Percentiles rank a stretch among this genome's conserved stretches.
Evolutionary conservation across 2,888 invertebrate species (phyloP).

Genomic region (Eristalis pertinax): DNA sequence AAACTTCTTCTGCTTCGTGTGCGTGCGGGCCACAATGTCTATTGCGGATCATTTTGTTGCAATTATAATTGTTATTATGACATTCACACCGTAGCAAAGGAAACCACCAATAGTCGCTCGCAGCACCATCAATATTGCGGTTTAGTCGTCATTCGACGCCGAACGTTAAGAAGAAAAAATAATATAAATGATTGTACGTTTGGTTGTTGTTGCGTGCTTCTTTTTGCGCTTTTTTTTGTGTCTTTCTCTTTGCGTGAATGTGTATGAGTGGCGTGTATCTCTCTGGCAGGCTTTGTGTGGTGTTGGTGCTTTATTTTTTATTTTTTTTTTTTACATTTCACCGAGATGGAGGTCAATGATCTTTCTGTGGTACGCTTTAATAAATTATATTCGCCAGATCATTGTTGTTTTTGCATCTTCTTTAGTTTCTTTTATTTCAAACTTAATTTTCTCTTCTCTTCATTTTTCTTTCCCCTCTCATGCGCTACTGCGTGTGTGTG

Average conservation of each 20-base stretch:
- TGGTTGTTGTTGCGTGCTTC: conserved; percentile 4
- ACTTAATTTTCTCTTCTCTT: conserved; percentile 31
- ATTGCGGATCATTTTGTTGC: conserved; percentile 48
- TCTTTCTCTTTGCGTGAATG: conserved; percentile 41
- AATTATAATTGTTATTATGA: conserved; percentile 58
- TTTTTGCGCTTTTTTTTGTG: conserved; percentile 20
- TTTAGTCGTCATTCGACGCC: conserved; percentile 10
- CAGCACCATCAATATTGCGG: conserved; percentile 22
- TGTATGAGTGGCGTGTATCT: conserved; percentile 13
- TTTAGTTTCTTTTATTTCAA: conserved; percentile 47
- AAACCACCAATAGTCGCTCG: conserved; percentile 9
- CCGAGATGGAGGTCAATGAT: conserved; percentile 63
- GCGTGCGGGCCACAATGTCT: background rate
- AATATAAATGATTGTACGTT: conserved; percentile 12
- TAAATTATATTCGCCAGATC: conserved; percentile 53
- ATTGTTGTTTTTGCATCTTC: conserved; percentile 55
- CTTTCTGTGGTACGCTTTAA: conserved; percentile 59
- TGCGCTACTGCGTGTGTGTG: background rate
- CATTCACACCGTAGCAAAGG: conserved; percentile 42
- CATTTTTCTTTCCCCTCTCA: background rate
- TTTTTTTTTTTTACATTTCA: conserved; percentile 46
- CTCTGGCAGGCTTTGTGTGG: background rate
- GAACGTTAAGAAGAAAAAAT: conserved; percentile 11
- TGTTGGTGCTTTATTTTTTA: conserved; percentile 20
- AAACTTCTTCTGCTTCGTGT: background rate